Conservation (phyloP, 2,888 invertebrate species). For the Cantharis rustica region DNA sequence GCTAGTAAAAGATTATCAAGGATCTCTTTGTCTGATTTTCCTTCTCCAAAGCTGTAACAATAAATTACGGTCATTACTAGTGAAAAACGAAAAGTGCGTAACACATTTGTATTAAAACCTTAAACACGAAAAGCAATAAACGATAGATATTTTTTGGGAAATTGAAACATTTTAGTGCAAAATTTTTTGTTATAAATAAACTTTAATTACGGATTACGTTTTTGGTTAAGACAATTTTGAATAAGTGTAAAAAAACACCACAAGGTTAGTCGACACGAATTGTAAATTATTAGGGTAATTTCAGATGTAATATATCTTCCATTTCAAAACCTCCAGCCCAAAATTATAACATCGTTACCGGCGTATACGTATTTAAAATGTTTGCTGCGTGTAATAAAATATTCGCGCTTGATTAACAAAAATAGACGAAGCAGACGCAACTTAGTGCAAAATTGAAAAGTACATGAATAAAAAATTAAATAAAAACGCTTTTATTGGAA, state of each 20-base stretch:
- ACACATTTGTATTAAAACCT: neutral
- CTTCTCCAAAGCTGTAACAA: conserved; percentile 81
- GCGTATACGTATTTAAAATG: neutral
- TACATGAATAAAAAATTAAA: too few species aligned
- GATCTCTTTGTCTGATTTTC: conserved; percentile 91
- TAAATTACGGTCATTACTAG: conserved; percentile 17
- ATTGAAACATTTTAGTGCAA: neutral
- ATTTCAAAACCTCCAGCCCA: neutral
- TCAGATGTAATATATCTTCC: conserved; percentile 5
- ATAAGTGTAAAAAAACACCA: neutral
- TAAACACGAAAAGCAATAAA: neutral
- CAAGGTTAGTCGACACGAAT: neutral
- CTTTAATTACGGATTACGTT: neutral
- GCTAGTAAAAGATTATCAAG: conserved; percentile 86
- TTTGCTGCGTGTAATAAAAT: neutral
- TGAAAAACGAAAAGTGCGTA: neutral
- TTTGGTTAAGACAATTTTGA: neutral
- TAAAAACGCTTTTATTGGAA: too few species aligned
- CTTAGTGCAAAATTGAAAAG: neutral
- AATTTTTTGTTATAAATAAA: neutral
- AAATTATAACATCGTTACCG: conserved; percentile 1
- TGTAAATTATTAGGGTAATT: conserved; percentile 10
- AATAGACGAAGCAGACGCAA: neutral
- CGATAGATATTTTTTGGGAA: neutral
- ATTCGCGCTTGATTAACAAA: neutral